A percentile compares a stretch with the other conserved stretches of the same genome.
phyloP scores from a whole-genome alignment of 2,113 vertebrate species.

The Neoarius graeffei region DNA sequence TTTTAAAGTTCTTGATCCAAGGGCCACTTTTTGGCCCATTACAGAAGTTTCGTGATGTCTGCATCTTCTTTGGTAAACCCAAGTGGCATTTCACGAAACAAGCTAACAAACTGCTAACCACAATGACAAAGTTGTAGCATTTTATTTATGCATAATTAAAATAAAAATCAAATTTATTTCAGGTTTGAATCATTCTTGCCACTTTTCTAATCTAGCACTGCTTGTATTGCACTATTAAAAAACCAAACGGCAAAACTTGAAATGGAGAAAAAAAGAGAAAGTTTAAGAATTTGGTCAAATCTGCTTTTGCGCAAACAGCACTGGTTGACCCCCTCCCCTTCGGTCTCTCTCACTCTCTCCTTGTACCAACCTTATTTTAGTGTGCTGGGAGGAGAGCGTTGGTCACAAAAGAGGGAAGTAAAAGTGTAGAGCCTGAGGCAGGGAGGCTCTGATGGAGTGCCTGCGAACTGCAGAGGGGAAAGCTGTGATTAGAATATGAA shows the following conservation, averaged over 20 bases:
- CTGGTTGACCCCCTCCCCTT: conserved; percentile 50
- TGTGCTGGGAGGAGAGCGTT: conserved; percentile 72
- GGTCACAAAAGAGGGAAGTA: conserved; percentile 82
- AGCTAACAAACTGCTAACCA: conserved; percentile 8
- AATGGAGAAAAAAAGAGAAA: conserved; percentile 11
- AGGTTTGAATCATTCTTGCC: background rate
- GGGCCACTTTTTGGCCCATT: conserved; percentile 64
- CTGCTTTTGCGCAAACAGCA: conserved; percentile 33
- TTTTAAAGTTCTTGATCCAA: conserved; percentile 52
- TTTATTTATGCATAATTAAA: conserved; percentile 10
- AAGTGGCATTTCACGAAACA: background rate
- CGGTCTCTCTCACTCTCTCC: conserved; percentile 53
- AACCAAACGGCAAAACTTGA: background rate
- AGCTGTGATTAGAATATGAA: conserved; percentile 99
- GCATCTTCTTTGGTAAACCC: conserved; percentile 2
- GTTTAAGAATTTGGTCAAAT: conserved; percentile 40
- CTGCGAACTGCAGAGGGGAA: conserved; percentile 91
- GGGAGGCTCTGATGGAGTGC: conserved; percentile 90
- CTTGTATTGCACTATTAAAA: conserved; percentile 4
- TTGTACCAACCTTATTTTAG: conserved; percentile 73
- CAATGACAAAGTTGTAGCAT: background rate
- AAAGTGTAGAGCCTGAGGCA: conserved; percentile 86
- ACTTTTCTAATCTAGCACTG: background rate
- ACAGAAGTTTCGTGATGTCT: conserved; percentile 40
- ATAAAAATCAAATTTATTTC: background rate